Evolutionary conservation across 1,140 invertebrate genomes (phyloP).

Genomic region (Charaxes varanes): DNA sequence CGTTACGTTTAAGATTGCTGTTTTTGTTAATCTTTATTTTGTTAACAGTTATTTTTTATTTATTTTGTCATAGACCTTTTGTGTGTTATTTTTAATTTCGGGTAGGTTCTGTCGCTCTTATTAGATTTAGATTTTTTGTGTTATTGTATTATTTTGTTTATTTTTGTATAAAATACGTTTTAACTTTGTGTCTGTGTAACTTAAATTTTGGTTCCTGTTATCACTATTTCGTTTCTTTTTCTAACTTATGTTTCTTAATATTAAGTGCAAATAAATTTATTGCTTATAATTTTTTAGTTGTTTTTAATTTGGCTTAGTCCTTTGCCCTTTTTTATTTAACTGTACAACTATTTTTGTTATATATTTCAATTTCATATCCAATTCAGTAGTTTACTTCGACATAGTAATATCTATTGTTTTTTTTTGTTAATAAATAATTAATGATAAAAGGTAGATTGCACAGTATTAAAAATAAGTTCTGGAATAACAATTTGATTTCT

Average conservation of each 20-base stretch:
- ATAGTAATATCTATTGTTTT: too few relatives aligned
- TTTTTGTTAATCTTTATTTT: constrained; percentile 67
- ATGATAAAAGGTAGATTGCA: too few relatives aligned
- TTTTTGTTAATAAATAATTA: too few relatives aligned
- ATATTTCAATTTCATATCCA: neutral
- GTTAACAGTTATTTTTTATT: constrained; percentile 54
- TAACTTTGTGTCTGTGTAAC: constrained; percentile 25
- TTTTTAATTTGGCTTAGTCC: constrained; percentile 31
- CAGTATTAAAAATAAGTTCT: too few relatives aligned
- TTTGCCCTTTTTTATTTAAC: constrained; percentile 5
- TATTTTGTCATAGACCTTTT: constrained; percentile 47
- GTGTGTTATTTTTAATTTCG: constrained; percentile 60
- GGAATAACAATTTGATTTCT: too few relatives aligned
- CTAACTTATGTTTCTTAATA: constrained; percentile 63
- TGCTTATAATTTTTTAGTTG: constrained; percentile 62
- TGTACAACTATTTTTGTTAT: constrained; percentile 1
- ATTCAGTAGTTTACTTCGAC: neutral
- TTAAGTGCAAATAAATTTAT: constrained; percentile 72
- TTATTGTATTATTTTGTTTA: constrained; percentile 51
- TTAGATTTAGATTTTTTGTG: constrained; percentile 39
- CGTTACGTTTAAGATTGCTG: constrained; percentile 69
- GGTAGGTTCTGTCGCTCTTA: constrained; percentile 35
- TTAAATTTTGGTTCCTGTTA: constrained; percentile 66
- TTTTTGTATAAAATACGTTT: constrained; percentile 32
- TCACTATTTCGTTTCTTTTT: constrained; percentile 63